A percentile compares a stretch with the other conserved stretches of the same genome.
Evolutionary conservation across 2,113 vertebrate species (phyloP).

Genomic region (Apteryx mantelli): DNA sequence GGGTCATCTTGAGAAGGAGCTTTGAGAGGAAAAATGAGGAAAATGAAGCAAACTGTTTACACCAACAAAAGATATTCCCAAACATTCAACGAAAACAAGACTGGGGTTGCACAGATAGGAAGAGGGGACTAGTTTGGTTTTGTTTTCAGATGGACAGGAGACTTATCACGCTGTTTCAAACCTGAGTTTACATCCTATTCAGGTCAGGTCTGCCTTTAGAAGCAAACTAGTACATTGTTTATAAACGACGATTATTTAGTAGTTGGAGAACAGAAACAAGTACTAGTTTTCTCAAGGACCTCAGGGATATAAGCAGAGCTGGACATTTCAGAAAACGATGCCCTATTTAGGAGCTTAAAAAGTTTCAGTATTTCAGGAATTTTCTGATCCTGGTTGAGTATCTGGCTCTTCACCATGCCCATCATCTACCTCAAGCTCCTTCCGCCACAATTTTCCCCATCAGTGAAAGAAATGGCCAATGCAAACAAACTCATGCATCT

Average conservation of each 20-base stretch:
- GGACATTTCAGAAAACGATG: too few relatives aligned
- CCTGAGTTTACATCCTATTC: neutral
- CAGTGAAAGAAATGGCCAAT: accelerated
- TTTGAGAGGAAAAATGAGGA: neutral
- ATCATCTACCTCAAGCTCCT: accelerated
- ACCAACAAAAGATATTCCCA: neutral
- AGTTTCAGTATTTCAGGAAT: neutral
- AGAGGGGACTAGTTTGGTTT: neutral
- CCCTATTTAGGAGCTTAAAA: neutral
- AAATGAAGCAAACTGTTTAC: neutral
- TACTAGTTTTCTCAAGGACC: accelerated
- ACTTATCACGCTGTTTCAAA: neutral
- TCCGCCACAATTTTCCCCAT: neutral
- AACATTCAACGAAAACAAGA: neutral
- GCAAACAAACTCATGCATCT: neutral
- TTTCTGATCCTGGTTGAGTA: neutral
- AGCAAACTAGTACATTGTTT: neutral
- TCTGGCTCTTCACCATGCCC: neutral
- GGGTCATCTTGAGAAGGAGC: neutral
- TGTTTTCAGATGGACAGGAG: accelerated
- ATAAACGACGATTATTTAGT: accelerated
- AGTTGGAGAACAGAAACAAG: neutral
- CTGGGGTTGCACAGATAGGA: neutral
- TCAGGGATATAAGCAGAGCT: neutral
- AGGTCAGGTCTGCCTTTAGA: neutral